Base-by-base conservation (phyloP, 2,888 invertebrate species). In the Dolichomitus sp. region DNA sequence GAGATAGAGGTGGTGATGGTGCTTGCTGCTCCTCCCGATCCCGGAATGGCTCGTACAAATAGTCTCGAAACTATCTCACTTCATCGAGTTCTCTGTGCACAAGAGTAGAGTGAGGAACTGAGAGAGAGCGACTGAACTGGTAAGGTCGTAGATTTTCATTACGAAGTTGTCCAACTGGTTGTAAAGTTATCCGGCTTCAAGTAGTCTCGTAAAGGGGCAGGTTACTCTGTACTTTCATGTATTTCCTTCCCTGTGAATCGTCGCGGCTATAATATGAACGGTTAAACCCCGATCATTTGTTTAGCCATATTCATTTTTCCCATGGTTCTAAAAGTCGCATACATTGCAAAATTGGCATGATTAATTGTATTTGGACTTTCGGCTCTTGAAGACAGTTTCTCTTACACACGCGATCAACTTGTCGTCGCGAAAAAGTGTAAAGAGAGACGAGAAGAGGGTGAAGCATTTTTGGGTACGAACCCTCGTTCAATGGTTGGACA, bases 71-170 rank as follows among this genome's bases (percentile, higher is more conserved):
- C 61, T 76, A 72, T 80, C 68, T 37, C 57, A 50, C 73, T 37
- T 17, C 27, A 63, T 57, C 54, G 30, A 52, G 37, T 54, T 81
- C 27, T 33, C 48, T 69, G 50, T 68, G 40, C 52, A 9, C 9
- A 19, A 17, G 17, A 17, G 17, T 19, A 19, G 19, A 17, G 19
- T 0, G 45, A 45, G n/a, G 11, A 2, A 45, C 1, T 4, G 45
- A n/a, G 45, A 45, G 12, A 73, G 50, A 33, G 5, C 48, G 61
- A 27, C 17, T n/a, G 54, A 45, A 23, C 40, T 33, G 69, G 40
- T 19, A 45, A 77, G 42, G 76, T 69, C 80, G 83, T 83, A 80
- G 76, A 83, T 83, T 83, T 83, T 83, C 83, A 83, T 83, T 83
- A 83, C 83, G 68, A 83, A 83, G 83, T 83, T 83, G 66, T 61